Base-by-base conservation (phyloP, 2,888 invertebrate genomes). In the Conomelus anceps region DNA sequence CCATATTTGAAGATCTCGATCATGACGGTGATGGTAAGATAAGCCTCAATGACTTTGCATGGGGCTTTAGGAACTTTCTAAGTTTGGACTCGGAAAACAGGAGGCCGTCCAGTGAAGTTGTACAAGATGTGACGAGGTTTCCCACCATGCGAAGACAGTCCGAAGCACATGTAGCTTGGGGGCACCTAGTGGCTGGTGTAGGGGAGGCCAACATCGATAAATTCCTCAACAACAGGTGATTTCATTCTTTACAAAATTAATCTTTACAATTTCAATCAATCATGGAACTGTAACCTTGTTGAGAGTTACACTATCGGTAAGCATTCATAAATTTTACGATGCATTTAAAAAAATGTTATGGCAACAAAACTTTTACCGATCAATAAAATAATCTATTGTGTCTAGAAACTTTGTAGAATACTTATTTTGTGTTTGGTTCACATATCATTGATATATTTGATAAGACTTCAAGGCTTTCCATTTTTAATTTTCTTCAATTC, bases 21-120 rank as follows among this genome's bases (percentile, higher is more conserved):
- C 93, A 93, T 89, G 94, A 95, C 91, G 93, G 94, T 4, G 94
- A 95, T 91, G 94, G 94, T 0, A 92, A 93, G 89, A 94, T 95
- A 90, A 94, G 93, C 90, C 93, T 94, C 89, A 93, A 93, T 0
- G 95, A 95, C 92, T 94, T 95, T 91, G 93, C 93, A 3, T 92
- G 93, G 89, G 94, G 94, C 3, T 94, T 94, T 90, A 91, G 93
- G 0, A 93, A 94, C 89, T 93, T 93, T 90, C 90, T 93, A 4
- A 89, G 89, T 22, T 24, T 88, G 89, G 84, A 88, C n/a, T 63
- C 29, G 85, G 87, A 89, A 85, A 85, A 23, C 63, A 22, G 85
- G 23, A 41, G 63, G 24, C 22, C 22, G 22, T 89, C 84, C 22
- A 86, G 87, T 1, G 92, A 92, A 26, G 90, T 92, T 89, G 92